Conservation (phyloP, 1,140 invertebrate species). For the Ridgeia piscesae region DNA sequence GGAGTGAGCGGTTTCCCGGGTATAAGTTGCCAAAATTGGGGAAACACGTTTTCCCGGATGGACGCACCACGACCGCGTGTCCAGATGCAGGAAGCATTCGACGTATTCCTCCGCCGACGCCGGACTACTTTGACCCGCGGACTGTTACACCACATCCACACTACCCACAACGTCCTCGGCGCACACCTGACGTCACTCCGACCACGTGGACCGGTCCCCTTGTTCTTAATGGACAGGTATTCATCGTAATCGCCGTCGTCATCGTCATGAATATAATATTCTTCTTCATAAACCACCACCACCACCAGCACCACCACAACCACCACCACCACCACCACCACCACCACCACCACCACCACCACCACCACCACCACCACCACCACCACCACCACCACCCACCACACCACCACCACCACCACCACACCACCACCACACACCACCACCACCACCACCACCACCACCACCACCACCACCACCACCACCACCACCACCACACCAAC, state of each 20-base stretch:
- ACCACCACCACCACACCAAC: too few species aligned
- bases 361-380: too few species aligned
- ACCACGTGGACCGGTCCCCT: neutral
- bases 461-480: neutral
- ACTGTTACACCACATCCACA: neutral
- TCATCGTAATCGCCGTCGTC: neutral
- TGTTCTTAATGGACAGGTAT: neutral
- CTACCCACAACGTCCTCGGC: neutral
- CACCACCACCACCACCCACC: too few species aligned
- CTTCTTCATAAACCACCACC: too few species aligned
- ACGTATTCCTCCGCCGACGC: neutral
- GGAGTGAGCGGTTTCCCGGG: neutral
- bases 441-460: neutral
- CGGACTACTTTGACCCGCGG: neutral
- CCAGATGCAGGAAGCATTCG: neutral
- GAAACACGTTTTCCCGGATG: neutral
- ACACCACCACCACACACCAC: too few species aligned
- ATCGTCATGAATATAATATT: too few species aligned
- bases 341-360: too few species aligned
- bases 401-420: too few species aligned
- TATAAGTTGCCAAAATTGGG: neutral
- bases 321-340: too few species aligned
- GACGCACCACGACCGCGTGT: neutral
- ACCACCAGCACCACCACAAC: too few species aligned
- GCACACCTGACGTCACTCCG: neutral